Conservation (phyloP, 1,140 invertebrate species). For the Magallana ariakensis region DNA sequence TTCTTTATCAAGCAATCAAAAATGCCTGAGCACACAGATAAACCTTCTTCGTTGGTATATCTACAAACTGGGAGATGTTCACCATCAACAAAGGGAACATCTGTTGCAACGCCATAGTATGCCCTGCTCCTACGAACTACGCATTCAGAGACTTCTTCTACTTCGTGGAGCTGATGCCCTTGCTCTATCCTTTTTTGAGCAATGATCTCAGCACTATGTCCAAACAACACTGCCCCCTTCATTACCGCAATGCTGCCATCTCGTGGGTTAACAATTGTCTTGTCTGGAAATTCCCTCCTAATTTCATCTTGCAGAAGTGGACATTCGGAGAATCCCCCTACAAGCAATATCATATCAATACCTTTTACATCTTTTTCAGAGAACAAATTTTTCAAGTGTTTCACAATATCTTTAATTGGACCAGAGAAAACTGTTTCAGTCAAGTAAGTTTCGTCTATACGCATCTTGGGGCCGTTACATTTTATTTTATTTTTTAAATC, state of each 20-base stretch:
- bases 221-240: constrained; percentile 40
- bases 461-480: not conserved
- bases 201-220: not conserved
- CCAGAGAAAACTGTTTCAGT: not conserved
- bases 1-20: not conserved
- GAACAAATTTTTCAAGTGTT: not conserved
- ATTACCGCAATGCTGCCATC: constrained; percentile 26
- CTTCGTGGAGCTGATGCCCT: not conserved
- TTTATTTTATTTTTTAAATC: not conserved
- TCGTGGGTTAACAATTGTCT: not conserved
- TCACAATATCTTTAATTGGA: not conserved
- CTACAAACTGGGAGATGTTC: not conserved
- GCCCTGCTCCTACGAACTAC: not conserved
- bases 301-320: not conserved
- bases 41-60: not conserved
- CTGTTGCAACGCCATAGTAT: not conserved
- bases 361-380: not conserved
- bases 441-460: not conserved
- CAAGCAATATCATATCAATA: not conserved
- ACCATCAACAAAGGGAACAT: not conserved
- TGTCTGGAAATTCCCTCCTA: not conserved
- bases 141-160: too few relatives aligned
- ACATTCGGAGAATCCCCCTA: constrained; percentile 41
- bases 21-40: not conserved
- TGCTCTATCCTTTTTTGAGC: not conserved